These are phyloP conservation scores for Alethe castanea DNA, from an alignment of 2,113 vertebrate genomes.

Conservation along the genomic window DNA sequence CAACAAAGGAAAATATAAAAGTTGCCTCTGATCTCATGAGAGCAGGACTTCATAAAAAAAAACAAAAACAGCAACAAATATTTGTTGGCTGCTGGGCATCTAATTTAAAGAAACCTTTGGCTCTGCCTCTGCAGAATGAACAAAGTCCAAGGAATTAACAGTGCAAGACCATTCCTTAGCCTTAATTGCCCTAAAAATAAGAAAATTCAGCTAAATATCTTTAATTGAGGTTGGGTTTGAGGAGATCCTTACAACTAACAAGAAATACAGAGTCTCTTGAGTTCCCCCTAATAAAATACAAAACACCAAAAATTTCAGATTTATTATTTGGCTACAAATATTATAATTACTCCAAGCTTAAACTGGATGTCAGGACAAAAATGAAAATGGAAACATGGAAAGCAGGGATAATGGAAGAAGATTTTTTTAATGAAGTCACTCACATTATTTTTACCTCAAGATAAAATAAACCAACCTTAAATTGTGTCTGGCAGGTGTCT, in stretches of 20 bases:
- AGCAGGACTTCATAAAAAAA: neutral
- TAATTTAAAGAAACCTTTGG: neutral
- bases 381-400: accelerated
- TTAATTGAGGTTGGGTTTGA: neutral
- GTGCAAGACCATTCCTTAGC: neutral
- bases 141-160: neutral
- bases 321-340: neutral
- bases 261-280: neutral
- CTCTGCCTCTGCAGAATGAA: neutral
- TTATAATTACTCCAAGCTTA: neutral
- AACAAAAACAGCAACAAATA: neutral
- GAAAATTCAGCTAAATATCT: neutral
- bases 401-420: neutral
- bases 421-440: neutral
- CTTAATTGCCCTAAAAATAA: neutral
- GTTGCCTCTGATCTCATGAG: neutral
- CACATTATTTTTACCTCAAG: neutral
- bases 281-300: neutral
- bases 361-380: neutral
- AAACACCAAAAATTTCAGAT: neutral
- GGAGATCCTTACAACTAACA: neutral
- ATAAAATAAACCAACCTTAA: neutral
- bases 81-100: neutral
- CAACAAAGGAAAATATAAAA: neutral
- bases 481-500: neutral